Percentiles rank a stretch among this genome's conserved stretches.
phyloP scores from a whole-genome alignment of 2,797 vertebrate species.

The Rhinichthys osculus region DNA sequence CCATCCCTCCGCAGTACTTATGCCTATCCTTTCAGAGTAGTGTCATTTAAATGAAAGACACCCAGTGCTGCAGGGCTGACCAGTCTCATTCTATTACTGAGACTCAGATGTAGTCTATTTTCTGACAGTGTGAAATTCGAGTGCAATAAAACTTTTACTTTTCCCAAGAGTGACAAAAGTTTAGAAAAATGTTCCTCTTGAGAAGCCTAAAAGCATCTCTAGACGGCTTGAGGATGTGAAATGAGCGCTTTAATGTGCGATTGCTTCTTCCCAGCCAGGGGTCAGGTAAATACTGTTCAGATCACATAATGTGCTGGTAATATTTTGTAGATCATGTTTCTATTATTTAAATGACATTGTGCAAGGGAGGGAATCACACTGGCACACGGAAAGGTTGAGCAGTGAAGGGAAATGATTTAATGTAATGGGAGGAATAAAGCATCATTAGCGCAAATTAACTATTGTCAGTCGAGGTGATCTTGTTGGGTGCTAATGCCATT shows the following conservation, averaged over 20 bases:
- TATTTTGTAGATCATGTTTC: slow-evolving; percentile 59
- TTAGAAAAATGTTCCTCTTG: slow-evolving; percentile 22
- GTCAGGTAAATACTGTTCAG: slow-evolving; percentile 63
- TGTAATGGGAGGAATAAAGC: slow-evolving; percentile 85
- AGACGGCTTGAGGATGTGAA: slow-evolving; percentile 36
- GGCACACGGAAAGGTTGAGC: slow-evolving; percentile 35
- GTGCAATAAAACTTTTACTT: slow-evolving; percentile 36
- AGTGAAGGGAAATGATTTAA: slow-evolving; percentile 77
- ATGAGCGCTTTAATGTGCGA: slow-evolving; percentile 46
- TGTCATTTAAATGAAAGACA: slow-evolving; percentile 50
- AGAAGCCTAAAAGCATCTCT: slow-evolving; percentile 27
- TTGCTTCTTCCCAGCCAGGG: slow-evolving; percentile 50
- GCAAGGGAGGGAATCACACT: slow-evolving; percentile 56
- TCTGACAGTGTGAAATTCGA: slow-evolving; percentile 30
- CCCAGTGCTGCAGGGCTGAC: slow-evolving; percentile 28
- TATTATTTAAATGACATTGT: slow-evolving; percentile 62
- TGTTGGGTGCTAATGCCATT: slow-evolving; percentile 77
- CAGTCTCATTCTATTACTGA: slow-evolving; percentile 42
- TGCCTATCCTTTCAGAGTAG: slow-evolving; percentile 35
- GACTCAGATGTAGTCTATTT: slow-evolving; percentile 21
- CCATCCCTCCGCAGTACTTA: slow-evolving; percentile 19
- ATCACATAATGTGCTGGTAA: slow-evolving; percentile 55
- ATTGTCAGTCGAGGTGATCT: slow-evolving; percentile 86
- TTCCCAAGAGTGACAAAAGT: slow-evolving; percentile 38
- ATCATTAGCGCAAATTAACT: slow-evolving; percentile 88